A percentile compares a stretch with the other conserved stretches of the same genome.
Conservation (phyloP, 2,888 invertebrate species). For the Euspilapteryx auroguttella region DNA sequence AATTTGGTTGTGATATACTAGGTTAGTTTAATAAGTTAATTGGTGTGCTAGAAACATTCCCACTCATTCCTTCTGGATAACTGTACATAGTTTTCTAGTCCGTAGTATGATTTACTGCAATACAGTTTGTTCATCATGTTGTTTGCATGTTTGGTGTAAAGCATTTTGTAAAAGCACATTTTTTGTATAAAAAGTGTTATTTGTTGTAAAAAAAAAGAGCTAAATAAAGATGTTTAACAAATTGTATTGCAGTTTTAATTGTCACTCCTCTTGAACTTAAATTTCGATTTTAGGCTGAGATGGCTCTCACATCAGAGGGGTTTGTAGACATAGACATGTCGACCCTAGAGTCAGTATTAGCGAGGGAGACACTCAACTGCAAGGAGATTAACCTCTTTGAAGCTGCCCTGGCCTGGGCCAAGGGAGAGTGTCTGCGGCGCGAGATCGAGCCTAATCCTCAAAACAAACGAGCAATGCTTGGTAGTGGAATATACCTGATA, state of each 20-base stretch:
- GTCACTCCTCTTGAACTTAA: constrained; percentile 15
- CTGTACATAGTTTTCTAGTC: constrained; percentile 21
- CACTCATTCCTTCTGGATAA: constrained; percentile 11
- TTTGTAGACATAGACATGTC: constrained; percentile 95
- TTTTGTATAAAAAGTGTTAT: constrained; percentile 16
- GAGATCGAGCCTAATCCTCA: constrained; percentile 80
- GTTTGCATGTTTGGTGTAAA: constrained; percentile 28
- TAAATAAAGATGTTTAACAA: constrained; percentile 35
- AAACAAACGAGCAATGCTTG: constrained; percentile 76
- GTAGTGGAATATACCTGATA: constrained; percentile 81
- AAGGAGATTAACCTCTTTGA: constrained; percentile 90
- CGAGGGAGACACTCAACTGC: constrained; percentile 92
- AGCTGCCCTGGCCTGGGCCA: constrained; percentile 91
- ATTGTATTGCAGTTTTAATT: constrained; percentile 62
- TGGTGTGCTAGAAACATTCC: constrained; percentile 6
- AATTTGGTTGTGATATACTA: constrained; percentile 48
- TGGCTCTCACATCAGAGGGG: constrained; percentile 93
- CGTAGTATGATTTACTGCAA: constrained; percentile 42
- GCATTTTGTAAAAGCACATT: constrained; percentile 23
- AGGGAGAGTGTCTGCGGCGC: constrained; percentile 83
- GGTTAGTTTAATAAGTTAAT: constrained; percentile 8
- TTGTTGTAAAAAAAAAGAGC: constrained; percentile 16
- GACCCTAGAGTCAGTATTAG: constrained; percentile 88
- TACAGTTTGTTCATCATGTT: constrained; percentile 36
- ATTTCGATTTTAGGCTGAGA: constrained; percentile 76